A percentile compares a stretch with the other conserved stretches of the same genome.
These are phyloP conservation scores for Hemaris fuciformis DNA, from an alignment of 2,888 invertebrate genomes.

Conservation along the genomic window DNA sequence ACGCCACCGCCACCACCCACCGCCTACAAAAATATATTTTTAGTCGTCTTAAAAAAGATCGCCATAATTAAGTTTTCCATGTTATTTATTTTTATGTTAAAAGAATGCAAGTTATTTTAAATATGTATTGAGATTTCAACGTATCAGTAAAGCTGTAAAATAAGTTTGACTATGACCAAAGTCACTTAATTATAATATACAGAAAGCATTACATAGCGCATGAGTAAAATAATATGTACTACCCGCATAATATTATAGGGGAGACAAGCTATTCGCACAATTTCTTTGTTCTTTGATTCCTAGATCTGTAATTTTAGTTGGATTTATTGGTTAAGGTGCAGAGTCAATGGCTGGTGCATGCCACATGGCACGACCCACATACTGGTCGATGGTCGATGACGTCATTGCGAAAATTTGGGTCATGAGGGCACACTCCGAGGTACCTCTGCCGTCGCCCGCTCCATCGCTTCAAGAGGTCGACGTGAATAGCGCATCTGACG, in stretches of 20 bases:
- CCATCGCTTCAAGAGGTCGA: constrained; percentile 30
- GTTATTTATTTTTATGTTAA: too few relatives aligned
- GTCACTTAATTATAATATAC: too few relatives aligned
- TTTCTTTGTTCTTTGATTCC: not conserved
- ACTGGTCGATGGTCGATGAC: constrained; percentile 64
- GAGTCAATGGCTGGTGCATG: constrained; percentile 30
- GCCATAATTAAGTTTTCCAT: too few relatives aligned
- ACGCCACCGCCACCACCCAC: too few relatives aligned
- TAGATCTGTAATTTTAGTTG: not conserved
- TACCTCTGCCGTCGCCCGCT: constrained; percentile 36
- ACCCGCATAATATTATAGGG: not conserved
- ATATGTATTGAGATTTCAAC: too few relatives aligned
- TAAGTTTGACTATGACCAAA: too few relatives aligned
- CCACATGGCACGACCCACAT: constrained; percentile 61
- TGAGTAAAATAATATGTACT: too few relatives aligned
- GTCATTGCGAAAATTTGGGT: constrained; percentile 74
- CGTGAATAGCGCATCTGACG: constrained; percentile 9
- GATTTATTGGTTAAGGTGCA: constrained; percentile 32
- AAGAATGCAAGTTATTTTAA: too few relatives aligned
- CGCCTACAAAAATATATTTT: not conserved
- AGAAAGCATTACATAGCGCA: too few relatives aligned
- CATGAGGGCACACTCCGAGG: constrained; percentile 61
- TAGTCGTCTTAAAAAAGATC: too few relatives aligned
- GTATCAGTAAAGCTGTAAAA: too few relatives aligned
- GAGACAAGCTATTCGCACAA: not conserved